These are phyloP conservation scores for Puntigrus tetrazona DNA, from an alignment of 2,113 vertebrate species.

Conservation along the genomic window DNA sequence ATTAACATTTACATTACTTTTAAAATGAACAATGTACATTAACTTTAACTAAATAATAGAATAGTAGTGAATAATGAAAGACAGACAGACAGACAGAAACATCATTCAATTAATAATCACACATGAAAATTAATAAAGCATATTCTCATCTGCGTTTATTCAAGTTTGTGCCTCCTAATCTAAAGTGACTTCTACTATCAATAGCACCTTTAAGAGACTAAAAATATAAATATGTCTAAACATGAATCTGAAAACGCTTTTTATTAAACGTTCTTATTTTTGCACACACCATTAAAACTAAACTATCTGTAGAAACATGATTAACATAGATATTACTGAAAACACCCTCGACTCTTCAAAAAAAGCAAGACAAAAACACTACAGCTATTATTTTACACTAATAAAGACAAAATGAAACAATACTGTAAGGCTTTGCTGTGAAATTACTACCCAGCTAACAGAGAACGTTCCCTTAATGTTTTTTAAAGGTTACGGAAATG, in stretches of 20 bases:
- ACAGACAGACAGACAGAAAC: no score
- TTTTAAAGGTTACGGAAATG: not conserved
- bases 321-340: not conserved
- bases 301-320: not conserved
- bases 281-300: not conserved
- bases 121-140: not conserved
- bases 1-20: no score
- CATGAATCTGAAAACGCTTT: not conserved
- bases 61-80: no score
- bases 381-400: not conserved
- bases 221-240: constrained; percentile 30
- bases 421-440: not conserved
- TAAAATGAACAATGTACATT: no score
- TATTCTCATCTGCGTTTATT: constrained; percentile 25
- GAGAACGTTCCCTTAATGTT: not conserved
- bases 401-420: not conserved
- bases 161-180: constrained; percentile 11
- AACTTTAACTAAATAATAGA: no score
- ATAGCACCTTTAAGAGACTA: constrained; percentile 22
- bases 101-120: not conserved
- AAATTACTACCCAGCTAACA: not conserved
- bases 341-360: not conserved
- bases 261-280: not conserved
- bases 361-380: not conserved
- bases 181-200: not conserved